A percentile compares a stretch with the other conserved stretches of the same genome.
phyloP scores from a whole-genome alignment of 1,140 invertebrate species.

The Eubasilissa regina region DNA sequence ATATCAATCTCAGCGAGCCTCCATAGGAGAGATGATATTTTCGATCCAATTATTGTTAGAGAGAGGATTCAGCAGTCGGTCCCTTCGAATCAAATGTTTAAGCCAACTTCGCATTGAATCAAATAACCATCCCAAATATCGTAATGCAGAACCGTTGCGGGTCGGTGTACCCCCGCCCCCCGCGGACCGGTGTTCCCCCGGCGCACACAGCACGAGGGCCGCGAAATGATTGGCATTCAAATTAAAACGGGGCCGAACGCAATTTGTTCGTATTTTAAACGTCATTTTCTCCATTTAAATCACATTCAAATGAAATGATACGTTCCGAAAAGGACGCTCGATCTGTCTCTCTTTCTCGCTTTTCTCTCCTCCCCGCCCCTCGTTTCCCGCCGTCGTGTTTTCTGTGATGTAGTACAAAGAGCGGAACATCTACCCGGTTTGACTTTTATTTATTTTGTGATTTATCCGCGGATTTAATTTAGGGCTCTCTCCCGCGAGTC shows the following conservation, averaged over 20 bases:
- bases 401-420: slow-evolving; percentile 24
- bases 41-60: no score
- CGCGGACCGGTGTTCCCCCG: neutral
- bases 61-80: no score
- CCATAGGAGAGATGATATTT: no score
- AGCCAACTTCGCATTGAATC: no score
- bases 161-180: neutral
- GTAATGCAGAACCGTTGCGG: no score
- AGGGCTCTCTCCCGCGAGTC: slow-evolving; percentile 21
- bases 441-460: slow-evolving; percentile 46
- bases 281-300: slow-evolving; percentile 60
- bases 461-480: slow-evolving; percentile 42
- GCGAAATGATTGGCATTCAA: slow-evolving; percentile 59
- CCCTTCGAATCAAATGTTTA: no score
- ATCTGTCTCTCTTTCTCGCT: neutral
- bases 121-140: no score
- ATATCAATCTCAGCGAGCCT: no score
- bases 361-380: neutral
- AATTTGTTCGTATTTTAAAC: slow-evolving; percentile 59
- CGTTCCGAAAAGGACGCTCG: slow-evolving; percentile 32
- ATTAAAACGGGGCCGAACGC: slow-evolving; percentile 59
- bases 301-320: slow-evolving; percentile 60
- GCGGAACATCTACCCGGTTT: neutral
- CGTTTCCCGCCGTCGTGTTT: neutral
- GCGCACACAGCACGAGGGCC: neutral